A percentile compares a stretch with the other conserved stretches of the same genome.
Evolutionary conservation across 2,797 vertebrate species (phyloP).

Genomic region (Hydrocynus forskahlii): DNA sequence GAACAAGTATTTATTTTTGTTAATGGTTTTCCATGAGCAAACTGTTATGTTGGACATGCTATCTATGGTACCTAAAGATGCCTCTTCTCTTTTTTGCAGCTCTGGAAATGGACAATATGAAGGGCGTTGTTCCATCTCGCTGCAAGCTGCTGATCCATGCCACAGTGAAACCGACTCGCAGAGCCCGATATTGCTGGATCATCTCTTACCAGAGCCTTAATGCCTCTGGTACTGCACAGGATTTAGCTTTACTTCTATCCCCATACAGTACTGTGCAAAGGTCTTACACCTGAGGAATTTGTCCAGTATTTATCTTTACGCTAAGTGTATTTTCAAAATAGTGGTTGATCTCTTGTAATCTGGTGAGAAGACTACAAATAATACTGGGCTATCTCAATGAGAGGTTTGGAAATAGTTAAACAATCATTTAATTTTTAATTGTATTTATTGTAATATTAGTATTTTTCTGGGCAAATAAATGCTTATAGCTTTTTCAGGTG

Average conservation of each 20-base stretch:
- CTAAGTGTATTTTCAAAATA: too few relatives aligned
- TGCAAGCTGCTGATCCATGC: slow-evolving; percentile 76
- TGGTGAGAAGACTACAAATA: too few relatives aligned
- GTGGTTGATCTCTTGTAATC: too few relatives aligned
- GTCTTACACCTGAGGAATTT: too few relatives aligned
- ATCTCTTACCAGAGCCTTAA: slow-evolving; percentile 81
- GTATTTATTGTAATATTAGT: not conserved
- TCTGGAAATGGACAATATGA: slow-evolving; percentile 79
- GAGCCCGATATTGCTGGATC: slow-evolving; percentile 81
- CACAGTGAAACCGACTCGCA: slow-evolving; percentile 73
- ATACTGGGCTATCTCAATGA: too few relatives aligned
- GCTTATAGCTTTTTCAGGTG: not conserved
- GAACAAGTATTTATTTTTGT: not conserved
- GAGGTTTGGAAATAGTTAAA: too few relatives aligned
- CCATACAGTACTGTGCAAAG: too few relatives aligned
- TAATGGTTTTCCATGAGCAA: not conserved
- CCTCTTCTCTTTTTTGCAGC: slow-evolving; percentile 65
- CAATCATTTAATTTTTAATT: not conserved
- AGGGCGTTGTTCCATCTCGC: slow-evolving; percentile 76
- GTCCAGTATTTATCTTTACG: too few relatives aligned
- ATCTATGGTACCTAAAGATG: not conserved
- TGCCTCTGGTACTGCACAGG: slow-evolving; percentile 71
- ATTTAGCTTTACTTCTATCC: not conserved
- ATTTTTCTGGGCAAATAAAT: not conserved
- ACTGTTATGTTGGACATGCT: not conserved